phyloP scores from a whole-genome alignment of 1,140 invertebrate genomes.

The Aphelinus certus region DNA sequence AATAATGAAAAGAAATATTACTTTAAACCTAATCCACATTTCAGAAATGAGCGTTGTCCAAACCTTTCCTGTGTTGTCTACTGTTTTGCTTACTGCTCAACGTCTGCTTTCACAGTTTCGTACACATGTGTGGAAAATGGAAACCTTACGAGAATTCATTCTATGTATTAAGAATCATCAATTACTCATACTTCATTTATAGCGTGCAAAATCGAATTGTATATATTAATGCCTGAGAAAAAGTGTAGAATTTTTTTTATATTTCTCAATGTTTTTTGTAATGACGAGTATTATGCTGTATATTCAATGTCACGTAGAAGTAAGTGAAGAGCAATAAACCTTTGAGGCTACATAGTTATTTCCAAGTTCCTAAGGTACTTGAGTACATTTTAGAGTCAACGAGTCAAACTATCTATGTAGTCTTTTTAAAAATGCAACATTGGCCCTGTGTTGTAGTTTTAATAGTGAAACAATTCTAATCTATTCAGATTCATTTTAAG shows the following conservation, averaged over 20 bases:
- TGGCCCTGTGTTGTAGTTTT: no score
- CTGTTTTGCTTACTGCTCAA: constrained; percentile 9
- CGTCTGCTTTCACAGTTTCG: constrained; percentile 7
- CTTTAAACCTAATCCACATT: no score
- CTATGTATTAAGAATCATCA: not conserved
- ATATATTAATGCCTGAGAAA: constrained; percentile 13
- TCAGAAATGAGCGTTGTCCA: no score
- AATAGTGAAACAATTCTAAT: no score
- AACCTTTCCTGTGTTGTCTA: not conserved
- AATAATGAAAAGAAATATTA: no score
- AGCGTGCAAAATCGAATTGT: constrained; percentile 5
- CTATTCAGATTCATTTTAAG: no score
- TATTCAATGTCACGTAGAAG: constrained; percentile 1
- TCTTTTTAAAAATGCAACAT: no score
- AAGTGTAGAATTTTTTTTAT: constrained; percentile 10
- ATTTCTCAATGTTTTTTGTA: constrained; percentile 18
- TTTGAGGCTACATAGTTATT: not conserved
- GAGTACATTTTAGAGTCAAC: constrained; percentile 1
- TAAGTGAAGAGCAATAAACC: constrained; percentile 14
- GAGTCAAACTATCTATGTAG: no score
- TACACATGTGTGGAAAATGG: not conserved
- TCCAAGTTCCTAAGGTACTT: not conserved
- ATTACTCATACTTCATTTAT: constrained; percentile 4
- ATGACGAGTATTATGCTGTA: constrained; percentile 26
- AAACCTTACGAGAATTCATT: constrained; percentile 5